A percentile compares a stretch with the other conserved stretches of the same genome.
phyloP scores from a whole-genome alignment of 2,888 invertebrate genomes.

The Steromphala cineraria region DNA sequence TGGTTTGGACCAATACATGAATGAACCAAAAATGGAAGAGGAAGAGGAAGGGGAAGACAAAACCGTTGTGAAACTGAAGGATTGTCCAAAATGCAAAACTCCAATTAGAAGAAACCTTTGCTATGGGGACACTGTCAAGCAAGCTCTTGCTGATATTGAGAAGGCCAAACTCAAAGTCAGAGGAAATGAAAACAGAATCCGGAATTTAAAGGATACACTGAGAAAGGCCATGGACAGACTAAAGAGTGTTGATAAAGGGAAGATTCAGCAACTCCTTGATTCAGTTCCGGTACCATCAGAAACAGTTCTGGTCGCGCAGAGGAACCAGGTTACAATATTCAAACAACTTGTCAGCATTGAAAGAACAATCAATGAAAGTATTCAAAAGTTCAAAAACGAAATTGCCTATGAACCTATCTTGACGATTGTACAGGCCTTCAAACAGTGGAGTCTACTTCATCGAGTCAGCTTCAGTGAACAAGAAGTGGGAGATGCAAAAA shows the following conservation, averaged over 20 bases:
- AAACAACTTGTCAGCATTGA: background rate
- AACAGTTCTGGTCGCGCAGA: background rate
- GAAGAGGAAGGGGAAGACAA: slow-evolving; percentile 59
- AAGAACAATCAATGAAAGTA: background rate
- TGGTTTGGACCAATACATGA: slow-evolving; percentile 74
- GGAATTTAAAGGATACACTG: background rate
- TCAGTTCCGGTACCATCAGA: background rate
- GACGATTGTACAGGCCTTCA: background rate
- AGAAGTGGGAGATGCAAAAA: slow-evolving; percentile 29
- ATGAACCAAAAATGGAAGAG: slow-evolving; percentile 77
- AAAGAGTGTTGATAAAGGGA: background rate
- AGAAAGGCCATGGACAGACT: background rate
- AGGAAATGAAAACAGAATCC: background rate
- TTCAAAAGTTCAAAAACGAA: background rate
- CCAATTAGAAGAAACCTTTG: slow-evolving; percentile 79
- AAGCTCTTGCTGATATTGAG: slow-evolving; percentile 71
- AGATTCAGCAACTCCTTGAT: background rate
- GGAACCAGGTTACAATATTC: background rate
- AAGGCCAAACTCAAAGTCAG: slow-evolving; percentile 51
- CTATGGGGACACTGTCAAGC: slow-evolving; percentile 79
- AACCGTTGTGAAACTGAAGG: slow-evolving; percentile 53
- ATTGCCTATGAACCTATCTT: background rate
- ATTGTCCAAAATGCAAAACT: slow-evolving; percentile 80
- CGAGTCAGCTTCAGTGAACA: slow-evolving; percentile 35
- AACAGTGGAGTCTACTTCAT: background rate